These are phyloP conservation scores for Malacosoma neustria DNA, from an alignment of 2,888 invertebrate species.

Conservation along the genomic window DNA sequence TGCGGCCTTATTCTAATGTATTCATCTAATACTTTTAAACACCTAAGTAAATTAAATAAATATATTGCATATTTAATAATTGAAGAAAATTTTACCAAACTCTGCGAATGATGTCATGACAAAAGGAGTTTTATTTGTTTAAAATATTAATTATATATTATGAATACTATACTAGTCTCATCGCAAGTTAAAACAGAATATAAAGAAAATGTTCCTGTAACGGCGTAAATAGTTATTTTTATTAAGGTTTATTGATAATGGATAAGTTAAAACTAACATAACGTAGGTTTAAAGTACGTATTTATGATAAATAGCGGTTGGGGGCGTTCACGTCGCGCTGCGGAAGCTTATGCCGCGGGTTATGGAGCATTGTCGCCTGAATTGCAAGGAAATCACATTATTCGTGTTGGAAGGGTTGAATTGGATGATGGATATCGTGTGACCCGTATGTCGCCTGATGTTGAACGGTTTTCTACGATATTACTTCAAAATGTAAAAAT, in stretches of 20 bases:
- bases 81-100: constrained; percentile 31
- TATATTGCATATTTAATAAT: neutral
- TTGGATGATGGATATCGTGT: neutral
- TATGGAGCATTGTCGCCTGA: constrained; percentile 4
- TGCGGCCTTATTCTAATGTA: constrained; percentile 54
- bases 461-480: no score
- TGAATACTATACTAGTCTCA: constrained; percentile 66
- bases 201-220: constrained; percentile 66
- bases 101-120: constrained; percentile 43
- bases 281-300: constrained; percentile 14
- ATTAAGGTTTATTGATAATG: constrained; percentile 40
- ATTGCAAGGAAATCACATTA: neutral
- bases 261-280: constrained; percentile 48
- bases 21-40: constrained; percentile 25
- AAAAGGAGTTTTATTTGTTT: constrained; percentile 24
- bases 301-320: constrained; percentile 11
- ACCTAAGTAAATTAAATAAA: constrained; percentile 1
- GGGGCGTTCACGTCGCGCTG: constrained; percentile 26
- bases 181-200: constrained; percentile 59
- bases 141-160: constrained; percentile 19
- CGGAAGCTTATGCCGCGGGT: constrained; percentile 24
- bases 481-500: no score
- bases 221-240: constrained; percentile 60
- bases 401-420: neutral
- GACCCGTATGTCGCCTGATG: no score